A percentile compares a stretch with the other conserved stretches of the same genome.
Evolutionary conservation across 2,888 invertebrate species (phyloP).

Genomic region (Cheilosia pagana): DNA sequence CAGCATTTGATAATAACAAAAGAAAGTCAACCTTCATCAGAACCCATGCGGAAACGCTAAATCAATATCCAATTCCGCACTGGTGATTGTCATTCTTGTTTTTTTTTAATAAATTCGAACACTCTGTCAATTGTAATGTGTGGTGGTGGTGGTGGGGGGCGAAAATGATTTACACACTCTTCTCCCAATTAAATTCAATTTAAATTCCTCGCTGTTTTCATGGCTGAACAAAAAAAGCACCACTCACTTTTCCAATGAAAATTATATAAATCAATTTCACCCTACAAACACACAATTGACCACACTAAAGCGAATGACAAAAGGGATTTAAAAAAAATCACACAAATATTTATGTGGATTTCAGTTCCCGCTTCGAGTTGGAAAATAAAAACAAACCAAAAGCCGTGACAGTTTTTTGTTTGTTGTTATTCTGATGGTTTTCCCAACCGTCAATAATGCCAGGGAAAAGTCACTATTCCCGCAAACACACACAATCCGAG

Average conservation of each 20-base stretch:
- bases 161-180: constrained; percentile 38
- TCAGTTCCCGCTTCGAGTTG: neutral
- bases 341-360: constrained; percentile 14
- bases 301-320: constrained; percentile 33
- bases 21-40: too few species aligned
- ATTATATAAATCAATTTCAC: constrained; percentile 66
- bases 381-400: constrained; percentile 20
- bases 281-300: constrained; percentile 11
- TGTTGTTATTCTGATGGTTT: constrained; percentile 1
- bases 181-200: constrained; percentile 66
- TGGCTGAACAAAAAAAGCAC: neutral
- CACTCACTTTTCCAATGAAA: constrained; percentile 16
- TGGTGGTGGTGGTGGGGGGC: too few species aligned
- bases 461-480: constrained; percentile 33
- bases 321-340: constrained; percentile 52
- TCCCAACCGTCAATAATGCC: constrained; percentile 15
- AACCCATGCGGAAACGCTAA: neutral
- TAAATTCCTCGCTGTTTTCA: constrained; percentile 41
- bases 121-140: constrained; percentile 48
- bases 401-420: constrained; percentile 17
- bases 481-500: constrained; percentile 41
- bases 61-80: neutral
- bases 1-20: too few species aligned
- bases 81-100: neutral
- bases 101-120: constrained; percentile 31